Conservation (phyloP, 1,140 invertebrate genomes). For the Anagrus nilaparvatae region DNA sequence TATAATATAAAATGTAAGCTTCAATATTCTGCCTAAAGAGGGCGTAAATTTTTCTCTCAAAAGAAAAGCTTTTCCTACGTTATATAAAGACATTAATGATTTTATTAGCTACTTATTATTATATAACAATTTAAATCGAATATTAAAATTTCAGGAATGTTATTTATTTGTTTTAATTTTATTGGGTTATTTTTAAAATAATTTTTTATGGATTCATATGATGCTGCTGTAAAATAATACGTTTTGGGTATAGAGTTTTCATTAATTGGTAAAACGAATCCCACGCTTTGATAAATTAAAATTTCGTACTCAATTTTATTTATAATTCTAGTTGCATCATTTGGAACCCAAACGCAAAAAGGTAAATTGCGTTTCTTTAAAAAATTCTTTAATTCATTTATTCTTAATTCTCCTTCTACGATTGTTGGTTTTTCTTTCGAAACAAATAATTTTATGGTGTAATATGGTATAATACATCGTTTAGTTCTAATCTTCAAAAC, state of each 20-base stretch:
- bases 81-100: no score
- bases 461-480: no score
- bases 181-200: slow-evolving; percentile 10
- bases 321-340: slow-evolving; percentile 17
- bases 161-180: no score
- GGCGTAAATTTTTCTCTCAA: no score
- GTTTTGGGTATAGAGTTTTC: slow-evolving; percentile 12
- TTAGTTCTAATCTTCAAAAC: no score
- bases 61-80: no score
- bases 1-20: no score
- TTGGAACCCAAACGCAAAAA: slow-evolving; percentile 13
- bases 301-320: slow-evolving; percentile 16
- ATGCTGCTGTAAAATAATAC: slow-evolving; percentile 12
- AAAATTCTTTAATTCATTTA: slow-evolving; percentile 13
- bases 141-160: no score
- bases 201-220: slow-evolving; percentile 13
- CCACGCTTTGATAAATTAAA: slow-evolving; percentile 16
- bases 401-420: slow-evolving; percentile 7
- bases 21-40: no score
- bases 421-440: slow-evolving; percentile 3
- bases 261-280: slow-evolving; percentile 17
- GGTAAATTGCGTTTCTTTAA: slow-evolving; percentile 11
- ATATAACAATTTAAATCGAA: no score
- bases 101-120: no score
- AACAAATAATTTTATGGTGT: slow-evolving; percentile 1